These are phyloP conservation scores for Physella acuta DNA, from an alignment of 1,140 invertebrate species.

Conservation along the genomic window DNA sequence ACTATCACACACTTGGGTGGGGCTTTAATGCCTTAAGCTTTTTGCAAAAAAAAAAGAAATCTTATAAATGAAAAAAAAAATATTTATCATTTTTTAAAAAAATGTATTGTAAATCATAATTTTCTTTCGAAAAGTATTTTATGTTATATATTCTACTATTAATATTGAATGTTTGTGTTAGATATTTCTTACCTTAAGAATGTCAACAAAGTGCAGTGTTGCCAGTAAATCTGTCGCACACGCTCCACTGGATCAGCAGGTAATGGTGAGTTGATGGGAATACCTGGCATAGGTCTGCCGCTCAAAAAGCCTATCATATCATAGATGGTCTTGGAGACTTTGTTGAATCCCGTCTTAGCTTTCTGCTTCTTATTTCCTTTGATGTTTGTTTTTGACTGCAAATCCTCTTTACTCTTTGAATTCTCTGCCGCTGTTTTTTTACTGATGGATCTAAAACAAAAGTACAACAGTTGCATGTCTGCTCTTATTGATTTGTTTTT, in stretches of 20 bases:
- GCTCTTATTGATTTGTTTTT: too few species aligned
- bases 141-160: too few species aligned
- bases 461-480: too few species aligned
- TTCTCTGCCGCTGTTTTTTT: constrained; percentile 37
- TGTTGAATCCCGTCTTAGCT: constrained; percentile 37
- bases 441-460: constrained; percentile 43
- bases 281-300: constrained; percentile 54
- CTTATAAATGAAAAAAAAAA: too few species aligned
- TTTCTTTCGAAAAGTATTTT: too few species aligned
- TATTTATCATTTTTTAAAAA: too few species aligned
- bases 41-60: too few species aligned
- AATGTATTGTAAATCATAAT: too few species aligned
- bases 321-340: constrained; percentile 57
- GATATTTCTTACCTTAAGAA: constrained; percentile 53
- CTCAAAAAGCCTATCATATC: constrained; percentile 57
- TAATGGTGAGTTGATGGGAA: constrained; percentile 52
- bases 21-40: too few species aligned
- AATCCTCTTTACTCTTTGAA: constrained; percentile 2
- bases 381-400: not conserved
- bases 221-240: constrained; percentile 59
- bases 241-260: constrained; percentile 54
- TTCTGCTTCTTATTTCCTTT: not conserved
- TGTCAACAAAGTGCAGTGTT: constrained; percentile 58
- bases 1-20: too few species aligned
- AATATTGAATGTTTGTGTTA: too few species aligned